Percentiles rank a stretch among this genome's conserved stretches.
phyloP scores from a whole-genome alignment of 1,140 invertebrate species.

The Drosophila navojoa region DNA sequence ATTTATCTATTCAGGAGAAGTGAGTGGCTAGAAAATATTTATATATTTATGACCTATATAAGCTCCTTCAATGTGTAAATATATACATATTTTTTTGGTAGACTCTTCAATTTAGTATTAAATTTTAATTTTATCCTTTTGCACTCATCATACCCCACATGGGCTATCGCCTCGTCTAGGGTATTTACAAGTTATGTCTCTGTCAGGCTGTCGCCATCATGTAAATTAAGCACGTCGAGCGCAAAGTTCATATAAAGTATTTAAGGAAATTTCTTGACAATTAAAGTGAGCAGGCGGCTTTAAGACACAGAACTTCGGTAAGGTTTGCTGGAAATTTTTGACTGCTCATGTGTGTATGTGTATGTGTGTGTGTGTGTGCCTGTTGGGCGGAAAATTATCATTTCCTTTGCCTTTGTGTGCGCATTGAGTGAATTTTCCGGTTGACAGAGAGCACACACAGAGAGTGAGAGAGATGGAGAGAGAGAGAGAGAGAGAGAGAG shows the following conservation, averaged over 20 bases:
- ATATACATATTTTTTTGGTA: too few relatives aligned
- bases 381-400: slow-evolving; percentile 77
- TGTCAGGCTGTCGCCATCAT: too few relatives aligned
- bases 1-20: too few relatives aligned
- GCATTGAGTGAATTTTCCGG: slow-evolving; percentile 62
- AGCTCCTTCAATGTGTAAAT: too few relatives aligned
- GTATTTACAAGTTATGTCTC: too few relatives aligned
- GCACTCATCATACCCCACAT: too few relatives aligned
- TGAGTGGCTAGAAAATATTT: too few relatives aligned
- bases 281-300: slow-evolving; percentile 32
- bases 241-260: slow-evolving; percentile 19
- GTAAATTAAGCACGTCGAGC: not conserved
- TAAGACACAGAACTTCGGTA: slow-evolving; percentile 11
- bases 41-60: too few relatives aligned
- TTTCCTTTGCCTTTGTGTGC: slow-evolving; percentile 70
- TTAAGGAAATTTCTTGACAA: slow-evolving; percentile 36
- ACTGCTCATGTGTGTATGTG: slow-evolving; percentile 13
- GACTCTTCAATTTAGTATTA: too few relatives aligned
- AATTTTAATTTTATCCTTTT: too few relatives aligned
- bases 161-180: too few relatives aligned
- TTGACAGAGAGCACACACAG: slow-evolving; percentile 6
- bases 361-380: slow-evolving; percentile 16
- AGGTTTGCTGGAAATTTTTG: not conserved
- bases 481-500: not conserved
- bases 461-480: too few relatives aligned